These are phyloP conservation scores for Camponotus pennsylvanicus DNA, from an alignment of 1,140 invertebrate species.

Conservation along the genomic window DNA sequence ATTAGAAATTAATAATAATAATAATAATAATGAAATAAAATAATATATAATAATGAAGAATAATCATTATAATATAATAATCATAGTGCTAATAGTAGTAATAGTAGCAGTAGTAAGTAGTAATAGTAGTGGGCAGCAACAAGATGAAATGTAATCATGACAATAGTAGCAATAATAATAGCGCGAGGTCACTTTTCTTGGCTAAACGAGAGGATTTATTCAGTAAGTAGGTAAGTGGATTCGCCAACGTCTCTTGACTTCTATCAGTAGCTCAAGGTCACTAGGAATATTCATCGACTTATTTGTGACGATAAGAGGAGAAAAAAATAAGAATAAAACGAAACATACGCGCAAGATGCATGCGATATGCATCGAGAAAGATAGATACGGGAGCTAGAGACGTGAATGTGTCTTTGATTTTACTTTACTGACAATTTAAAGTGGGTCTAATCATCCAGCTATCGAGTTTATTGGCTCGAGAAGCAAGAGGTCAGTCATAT, in stretches of 20 bases:
- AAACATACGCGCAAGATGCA: conserved; percentile 3
- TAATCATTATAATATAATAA: conserved; percentile 59
- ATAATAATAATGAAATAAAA: conserved; percentile 70
- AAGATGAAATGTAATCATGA: conserved; percentile 72
- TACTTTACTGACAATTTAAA: not conserved
- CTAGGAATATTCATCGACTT: conserved; percentile 33
- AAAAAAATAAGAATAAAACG: conserved; percentile 1
- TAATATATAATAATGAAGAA: conserved; percentile 61
- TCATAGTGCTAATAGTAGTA: conserved; percentile 59
- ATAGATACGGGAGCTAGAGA: not conserved
- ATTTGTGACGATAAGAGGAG: not conserved
- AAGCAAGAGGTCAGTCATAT: not conserved
- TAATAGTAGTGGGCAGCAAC: conserved; percentile 61
- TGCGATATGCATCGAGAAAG: not conserved
- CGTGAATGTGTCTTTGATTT: not conserved
- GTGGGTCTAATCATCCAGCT: not conserved
- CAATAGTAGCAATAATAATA: conserved; percentile 73
- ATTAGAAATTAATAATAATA: conserved; percentile 6
- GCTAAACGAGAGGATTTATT: conserved; percentile 56
- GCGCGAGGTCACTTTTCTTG: conserved; percentile 57
- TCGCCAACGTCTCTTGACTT: conserved; percentile 53
- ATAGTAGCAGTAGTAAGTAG: conserved; percentile 57
- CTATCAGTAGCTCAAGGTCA: conserved; percentile 40
- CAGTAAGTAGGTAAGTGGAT: conserved; percentile 58
- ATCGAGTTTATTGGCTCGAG: not conserved